Conservation (phyloP, 2,888 invertebrate species). For the Ormyrus thymus region DNA sequence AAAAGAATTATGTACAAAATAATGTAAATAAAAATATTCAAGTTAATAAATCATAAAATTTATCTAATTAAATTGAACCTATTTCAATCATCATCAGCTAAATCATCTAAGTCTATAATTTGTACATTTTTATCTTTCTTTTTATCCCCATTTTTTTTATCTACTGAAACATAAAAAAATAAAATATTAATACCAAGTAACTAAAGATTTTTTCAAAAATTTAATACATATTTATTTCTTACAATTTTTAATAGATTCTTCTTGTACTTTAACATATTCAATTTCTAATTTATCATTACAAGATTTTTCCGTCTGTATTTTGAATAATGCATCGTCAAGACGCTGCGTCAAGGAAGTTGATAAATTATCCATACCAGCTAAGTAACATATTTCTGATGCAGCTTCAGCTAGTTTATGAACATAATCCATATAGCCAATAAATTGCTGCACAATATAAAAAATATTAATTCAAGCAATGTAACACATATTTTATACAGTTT, state of each 20-base stretch:
- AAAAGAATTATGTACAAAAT: slow-evolving; percentile 55
- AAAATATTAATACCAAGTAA: neutral
- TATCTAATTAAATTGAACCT: slow-evolving; percentile 18
- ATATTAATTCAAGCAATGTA: slow-evolving; percentile 26
- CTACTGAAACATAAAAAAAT: slow-evolving; percentile 31
- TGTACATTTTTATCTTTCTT: slow-evolving; percentile 34
- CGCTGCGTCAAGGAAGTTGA: slow-evolving; percentile 66
- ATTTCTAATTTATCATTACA: slow-evolving; percentile 64
- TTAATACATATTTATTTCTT: slow-evolving; percentile 6
- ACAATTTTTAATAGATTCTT: slow-evolving; percentile 53
- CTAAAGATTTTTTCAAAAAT: neutral
- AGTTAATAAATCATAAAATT: slow-evolving; percentile 26
- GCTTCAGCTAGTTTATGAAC: slow-evolving; percentile 70
- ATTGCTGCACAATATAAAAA: slow-evolving; percentile 61
- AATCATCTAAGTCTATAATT: slow-evolving; percentile 43
- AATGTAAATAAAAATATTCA: slow-evolving; percentile 53
- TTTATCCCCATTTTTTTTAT: slow-evolving; percentile 43
- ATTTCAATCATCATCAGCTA: slow-evolving; percentile 32
- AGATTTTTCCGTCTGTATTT: slow-evolving; percentile 62
- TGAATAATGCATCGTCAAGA: slow-evolving; percentile 68
- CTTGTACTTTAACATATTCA: slow-evolving; percentile 66
- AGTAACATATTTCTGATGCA: slow-evolving; percentile 67
- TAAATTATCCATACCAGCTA: slow-evolving; percentile 70
- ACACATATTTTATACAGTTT: neutral
- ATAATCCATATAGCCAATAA: slow-evolving; percentile 68